Conservation (phyloP, 2,888 invertebrate genomes). For the Lepidonotus clava region DNA sequence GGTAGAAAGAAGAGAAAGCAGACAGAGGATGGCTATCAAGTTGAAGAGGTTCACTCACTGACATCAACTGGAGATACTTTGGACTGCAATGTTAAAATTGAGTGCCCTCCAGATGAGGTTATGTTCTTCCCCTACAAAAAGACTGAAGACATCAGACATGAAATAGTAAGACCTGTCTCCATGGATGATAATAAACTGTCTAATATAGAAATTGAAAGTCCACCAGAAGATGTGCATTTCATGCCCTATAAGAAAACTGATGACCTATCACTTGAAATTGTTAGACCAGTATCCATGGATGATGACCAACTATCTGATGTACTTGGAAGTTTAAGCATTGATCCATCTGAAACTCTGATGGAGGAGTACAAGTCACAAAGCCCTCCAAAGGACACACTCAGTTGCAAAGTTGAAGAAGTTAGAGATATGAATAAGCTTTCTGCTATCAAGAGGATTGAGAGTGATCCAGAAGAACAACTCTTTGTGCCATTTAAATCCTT, state of each 20-base stretch:
- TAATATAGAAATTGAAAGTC: slow-evolving; percentile 26
- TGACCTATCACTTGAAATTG: not conserved
- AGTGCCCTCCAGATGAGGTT: not conserved
- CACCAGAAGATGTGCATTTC: not conserved
- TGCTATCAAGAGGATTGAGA: not conserved
- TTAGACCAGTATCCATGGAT: slow-evolving; percentile 11
- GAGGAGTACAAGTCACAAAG: not conserved
- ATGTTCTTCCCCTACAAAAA: not conserved
- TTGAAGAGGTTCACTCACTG: not conserved
- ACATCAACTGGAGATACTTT: not conserved
- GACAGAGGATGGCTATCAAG: slow-evolving; percentile 37
- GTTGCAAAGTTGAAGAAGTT: not conserved
- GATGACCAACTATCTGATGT: slow-evolving; percentile 28
- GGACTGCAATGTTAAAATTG: slow-evolving; percentile 29
- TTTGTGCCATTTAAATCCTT: slow-evolving; percentile 36
- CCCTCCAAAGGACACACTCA: not conserved
- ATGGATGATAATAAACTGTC: slow-evolving; percentile 25
- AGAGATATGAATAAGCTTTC: not conserved
- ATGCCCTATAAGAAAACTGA: slow-evolving; percentile 24
- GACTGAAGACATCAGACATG: slow-evolving; percentile 24
- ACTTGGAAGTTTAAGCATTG: not conserved
- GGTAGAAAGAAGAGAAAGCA: not conserved
- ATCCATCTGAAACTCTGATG: not conserved
- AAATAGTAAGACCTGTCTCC: not conserved
- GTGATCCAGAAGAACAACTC: slow-evolving; percentile 27